These are phyloP conservation scores for Dione vanillae DNA, from an alignment of 2,888 invertebrate genomes.

Conservation along the genomic window DNA sequence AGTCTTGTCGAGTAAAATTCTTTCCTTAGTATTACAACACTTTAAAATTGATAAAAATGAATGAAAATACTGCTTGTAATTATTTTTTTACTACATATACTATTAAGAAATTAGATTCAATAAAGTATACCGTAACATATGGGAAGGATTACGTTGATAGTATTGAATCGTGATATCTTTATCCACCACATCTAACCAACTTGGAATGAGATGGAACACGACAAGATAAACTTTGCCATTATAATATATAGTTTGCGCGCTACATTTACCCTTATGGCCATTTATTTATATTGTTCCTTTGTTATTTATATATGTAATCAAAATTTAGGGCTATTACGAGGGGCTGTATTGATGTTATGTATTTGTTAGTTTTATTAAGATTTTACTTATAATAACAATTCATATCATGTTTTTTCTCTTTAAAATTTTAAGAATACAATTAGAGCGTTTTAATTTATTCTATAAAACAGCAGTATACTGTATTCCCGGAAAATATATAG, in stretches of 20 bases:
- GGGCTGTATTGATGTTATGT: conserved; percentile 14
- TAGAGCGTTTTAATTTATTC: neutral
- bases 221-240: conserved; percentile 68
- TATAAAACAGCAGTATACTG: neutral
- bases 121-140: conserved; percentile 47
- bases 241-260: conserved; percentile 48
- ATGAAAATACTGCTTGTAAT: too few species aligned
- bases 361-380: conserved; percentile 15
- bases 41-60: too few species aligned
- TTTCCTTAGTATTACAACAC: too few species aligned
- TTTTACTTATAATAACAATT: neutral
- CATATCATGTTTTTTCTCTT: neutral
- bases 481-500: conserved; percentile 2
- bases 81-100: too few species aligned
- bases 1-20: too few species aligned
- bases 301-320: conserved; percentile 36
- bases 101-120: neutral
- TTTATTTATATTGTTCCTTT: conserved; percentile 41
- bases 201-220: conserved; percentile 60
- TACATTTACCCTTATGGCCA: conserved; percentile 42
- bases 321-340: conserved; percentile 29
- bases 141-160: conserved; percentile 53
- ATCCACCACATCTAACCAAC: conserved; percentile 60
- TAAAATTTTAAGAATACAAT: neutral
- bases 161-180: conserved; percentile 63